Evolutionary conservation across 2,797 vertebrate genomes (phyloP).

Genomic region (Ciconia nigra): DNA sequence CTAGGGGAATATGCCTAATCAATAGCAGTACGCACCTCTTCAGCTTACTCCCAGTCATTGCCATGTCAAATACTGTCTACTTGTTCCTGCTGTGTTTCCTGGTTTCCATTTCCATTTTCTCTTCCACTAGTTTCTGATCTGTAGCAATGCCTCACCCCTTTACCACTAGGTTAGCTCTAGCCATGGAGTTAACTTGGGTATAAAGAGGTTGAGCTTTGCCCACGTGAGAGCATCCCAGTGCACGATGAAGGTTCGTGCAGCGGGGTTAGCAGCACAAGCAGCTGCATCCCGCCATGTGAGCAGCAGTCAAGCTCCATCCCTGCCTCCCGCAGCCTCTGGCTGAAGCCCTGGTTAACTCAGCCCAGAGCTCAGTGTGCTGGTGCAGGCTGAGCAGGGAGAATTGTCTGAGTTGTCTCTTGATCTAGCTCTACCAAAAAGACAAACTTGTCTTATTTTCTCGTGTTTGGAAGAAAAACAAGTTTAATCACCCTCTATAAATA

Average conservation of each 20-base stretch:
- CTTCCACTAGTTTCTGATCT: neutral
- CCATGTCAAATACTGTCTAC: fast-evolving
- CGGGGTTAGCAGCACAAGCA: neutral
- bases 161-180: neutral
- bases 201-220: neutral
- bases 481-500: neutral
- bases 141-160: neutral
- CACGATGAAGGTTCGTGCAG: neutral
- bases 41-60: neutral
- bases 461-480: neutral
- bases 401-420: neutral
- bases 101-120: neutral
- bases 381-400: neutral
- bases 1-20: neutral
- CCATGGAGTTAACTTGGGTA: neutral
- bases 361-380: neutral
- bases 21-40: neutral
- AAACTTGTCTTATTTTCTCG: neutral
- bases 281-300: neutral
- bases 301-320: neutral
- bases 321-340: neutral
- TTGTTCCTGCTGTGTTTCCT: neutral
- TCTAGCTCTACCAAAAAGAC: neutral
- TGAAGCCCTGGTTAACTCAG: neutral
- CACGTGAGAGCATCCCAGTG: neutral